Evolutionary conservation across 2,797 vertebrate species (phyloP).

Genomic region (Eutrigla gurnardus): DNA sequence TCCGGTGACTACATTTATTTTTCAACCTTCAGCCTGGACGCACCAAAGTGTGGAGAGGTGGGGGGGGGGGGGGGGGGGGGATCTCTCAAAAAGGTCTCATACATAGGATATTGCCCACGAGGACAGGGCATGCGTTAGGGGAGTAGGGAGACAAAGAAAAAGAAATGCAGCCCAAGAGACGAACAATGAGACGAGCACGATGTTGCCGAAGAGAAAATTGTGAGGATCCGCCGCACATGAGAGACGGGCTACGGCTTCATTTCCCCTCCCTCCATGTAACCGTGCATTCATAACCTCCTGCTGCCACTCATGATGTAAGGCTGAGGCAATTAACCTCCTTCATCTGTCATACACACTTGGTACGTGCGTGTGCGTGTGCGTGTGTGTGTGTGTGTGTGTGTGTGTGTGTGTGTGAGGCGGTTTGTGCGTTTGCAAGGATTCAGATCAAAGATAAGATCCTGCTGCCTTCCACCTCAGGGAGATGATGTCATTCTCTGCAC

Average conservation of each 20-base stretch:
- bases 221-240: constrained; percentile 47
- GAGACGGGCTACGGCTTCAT: constrained; percentile 54
- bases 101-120: constrained; percentile 7
- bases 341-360: constrained; percentile 62
- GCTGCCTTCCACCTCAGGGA: constrained; percentile 55
- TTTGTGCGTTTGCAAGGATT: constrained; percentile 24
- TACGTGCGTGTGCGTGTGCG: background rate
- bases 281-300: constrained; percentile 60
- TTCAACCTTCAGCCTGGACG: too few species aligned
- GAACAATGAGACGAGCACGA: constrained; percentile 17
- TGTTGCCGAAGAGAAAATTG: constrained; percentile 34
- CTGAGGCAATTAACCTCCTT: constrained; percentile 79
- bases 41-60: too few species aligned
- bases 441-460: constrained; percentile 66
- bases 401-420: background rate
- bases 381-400: constrained; percentile 4
- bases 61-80: too few species aligned
- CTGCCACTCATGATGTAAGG: constrained; percentile 76
- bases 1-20: too few species aligned
- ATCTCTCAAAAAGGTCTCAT: background rate
- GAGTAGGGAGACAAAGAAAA: background rate
- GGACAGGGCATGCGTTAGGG: background rate
- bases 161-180: background rate
- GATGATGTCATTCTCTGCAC: constrained; percentile 73
- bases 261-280: constrained; percentile 62